Evolutionary conservation across 2,888 invertebrate species (phyloP).

Genomic region (Latrodectus elegans): DNA sequence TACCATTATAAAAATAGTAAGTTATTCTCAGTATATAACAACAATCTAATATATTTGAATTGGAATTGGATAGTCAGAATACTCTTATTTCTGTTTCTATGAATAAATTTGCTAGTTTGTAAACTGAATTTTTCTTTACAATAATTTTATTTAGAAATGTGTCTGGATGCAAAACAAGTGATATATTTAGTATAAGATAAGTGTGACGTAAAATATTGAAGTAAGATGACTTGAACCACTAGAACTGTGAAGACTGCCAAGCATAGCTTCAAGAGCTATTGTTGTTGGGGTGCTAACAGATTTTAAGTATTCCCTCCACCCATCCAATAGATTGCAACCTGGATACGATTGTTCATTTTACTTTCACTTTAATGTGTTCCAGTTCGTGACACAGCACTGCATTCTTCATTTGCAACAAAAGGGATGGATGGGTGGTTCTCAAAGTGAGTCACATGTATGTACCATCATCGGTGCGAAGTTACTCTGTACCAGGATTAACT

Average conservation of each 20-base stretch:
- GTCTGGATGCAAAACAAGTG: too few species aligned
- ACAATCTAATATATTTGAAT: too few species aligned
- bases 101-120: too few species aligned
- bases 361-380: constrained; percentile 60
- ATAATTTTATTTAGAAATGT: too few species aligned
- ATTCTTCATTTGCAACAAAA: constrained; percentile 56
- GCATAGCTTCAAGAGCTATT: constrained; percentile 8
- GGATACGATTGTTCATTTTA: constrained; percentile 57
- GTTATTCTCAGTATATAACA: too few species aligned
- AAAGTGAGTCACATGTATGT: neutral
- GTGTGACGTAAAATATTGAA: too few species aligned
- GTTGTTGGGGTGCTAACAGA: constrained; percentile 51
- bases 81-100: too few species aligned
- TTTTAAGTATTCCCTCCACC: constrained; percentile 44
- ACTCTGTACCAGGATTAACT: neutral
- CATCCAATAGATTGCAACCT: constrained; percentile 28
- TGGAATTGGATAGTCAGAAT: too few species aligned
- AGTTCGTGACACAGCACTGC: constrained; percentile 45
- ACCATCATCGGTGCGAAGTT: neutral
- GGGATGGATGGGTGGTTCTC: constrained; percentile 41
- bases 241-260: neutral
- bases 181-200: too few species aligned
- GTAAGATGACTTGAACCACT: neutral
- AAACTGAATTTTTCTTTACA: too few species aligned
- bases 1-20: too few species aligned